Base-by-base conservation (phyloP, 2,888 invertebrate genomes). In the Aspidiotus rigidus region DNA sequence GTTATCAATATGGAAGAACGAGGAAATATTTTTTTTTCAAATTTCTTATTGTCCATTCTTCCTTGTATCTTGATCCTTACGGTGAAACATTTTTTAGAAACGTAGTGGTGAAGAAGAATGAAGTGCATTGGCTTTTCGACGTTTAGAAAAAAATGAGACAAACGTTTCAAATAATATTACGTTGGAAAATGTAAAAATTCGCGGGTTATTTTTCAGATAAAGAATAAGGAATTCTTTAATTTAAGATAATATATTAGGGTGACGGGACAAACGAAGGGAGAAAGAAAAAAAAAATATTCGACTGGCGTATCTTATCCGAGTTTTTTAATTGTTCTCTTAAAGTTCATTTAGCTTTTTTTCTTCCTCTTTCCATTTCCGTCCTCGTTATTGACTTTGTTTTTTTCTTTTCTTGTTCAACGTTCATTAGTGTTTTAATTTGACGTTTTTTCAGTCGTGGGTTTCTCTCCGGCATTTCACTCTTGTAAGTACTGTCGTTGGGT, bases 221-320 rank as follows among this genome's bases (percentile, higher is more conserved):
- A 41, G 16, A 28, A 28, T 28, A 56, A 64, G 55, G 64, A 64
- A 64, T 64, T 64, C 55, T 64, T 64, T 64, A 64, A 64, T 64
- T 64, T 64, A 55, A 64, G 57, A 55, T 56, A 64, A 64, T 64
- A 64, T 64, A 64, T 64, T 56, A 56, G 7, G n/a, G 56, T 64
- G 55, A 64, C 56, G 64, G 64, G 55, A 9, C 17, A 9, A 13
- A 17, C 17, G 10, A 55, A 55, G 56, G 17, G n/a, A 16, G n/a
- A 55, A n/a, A 55, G 7, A 55, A 55, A 55, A 55, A 55, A 55
- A 55, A 55, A 55, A 55, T 16, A 15, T n/a, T 55, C 17, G n/a
- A 9, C 10, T 28, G 28, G 28, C 28, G 28, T 17, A 17, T 55
- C n/a, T 55, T n/a, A 8, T 13, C 17, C 56, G 13, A 55, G 17